Base-by-base conservation (phyloP, 2,888 invertebrate species). In the Chironomus riparius region DNA sequence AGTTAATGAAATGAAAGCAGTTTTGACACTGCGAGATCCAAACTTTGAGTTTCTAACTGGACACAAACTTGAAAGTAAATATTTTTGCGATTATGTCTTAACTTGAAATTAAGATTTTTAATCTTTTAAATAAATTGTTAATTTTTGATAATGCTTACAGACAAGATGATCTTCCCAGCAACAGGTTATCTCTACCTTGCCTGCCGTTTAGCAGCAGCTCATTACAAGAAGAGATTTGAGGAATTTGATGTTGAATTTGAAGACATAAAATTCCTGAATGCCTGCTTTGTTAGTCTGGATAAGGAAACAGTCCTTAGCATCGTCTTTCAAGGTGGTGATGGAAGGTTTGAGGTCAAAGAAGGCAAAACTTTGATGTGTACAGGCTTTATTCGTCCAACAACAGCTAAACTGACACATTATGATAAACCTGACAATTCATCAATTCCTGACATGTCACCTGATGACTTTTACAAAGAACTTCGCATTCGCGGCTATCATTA, bases 161-260 rank as follows among this genome's bases (percentile, higher is more conserved):
- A 90, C 5, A 88, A 93, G 77, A 91, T 91, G 80, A 82, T 94
- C 2, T 90, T 92, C 80, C 96, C 96, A 0, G 95, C 95, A 0
- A 94, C 95, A 0, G 92, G 91, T n/a, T 94, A 94, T 82, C 84
- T 96, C 79, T 85, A 87, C 50, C 84, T 91, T 18, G 91, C 90
- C 0, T 93, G 93, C 93, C 90, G 91, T 80, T 91, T 91, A 0
- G 83, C 92, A n/a, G 90, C 90, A 3, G 15, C 18, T 7, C 88
- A 91, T 87, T 85, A 87, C 82, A 82, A 83, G 22, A 90, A 89
- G 76, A 88, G 89, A 69, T 84, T 89, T 0, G 89, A 86, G 2
- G 89, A 93, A 78, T 86, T 93, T 22, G 88, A 93, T 0, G 91
- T 97, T 0, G 88, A 92, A 5, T 94, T 97, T 82, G 93, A 94